Evolutionary conservation across 2,113 vertebrate species (phyloP).

Genomic region (Coturnix japonica): DNA sequence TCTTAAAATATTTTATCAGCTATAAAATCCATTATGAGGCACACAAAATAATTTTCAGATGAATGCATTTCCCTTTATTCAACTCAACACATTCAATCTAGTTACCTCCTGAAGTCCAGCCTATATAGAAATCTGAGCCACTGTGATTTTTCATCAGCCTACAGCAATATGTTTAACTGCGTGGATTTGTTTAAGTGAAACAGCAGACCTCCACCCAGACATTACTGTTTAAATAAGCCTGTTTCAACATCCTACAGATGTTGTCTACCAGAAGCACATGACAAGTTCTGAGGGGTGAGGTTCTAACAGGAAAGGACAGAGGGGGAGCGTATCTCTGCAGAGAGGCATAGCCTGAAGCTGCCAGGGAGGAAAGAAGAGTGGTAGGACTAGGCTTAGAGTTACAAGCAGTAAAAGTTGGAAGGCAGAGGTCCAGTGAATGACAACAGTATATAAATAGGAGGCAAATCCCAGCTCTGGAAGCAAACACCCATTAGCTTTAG

Average conservation of each 20-base stretch:
- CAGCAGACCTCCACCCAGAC: neutral
- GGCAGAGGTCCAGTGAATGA: neutral
- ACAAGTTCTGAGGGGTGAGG: neutral
- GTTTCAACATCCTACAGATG: neutral
- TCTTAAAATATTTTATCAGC: conserved; percentile 26
- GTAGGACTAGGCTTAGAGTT: neutral
- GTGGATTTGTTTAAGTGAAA: neutral
- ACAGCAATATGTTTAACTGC: neutral
- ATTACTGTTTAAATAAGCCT: neutral
- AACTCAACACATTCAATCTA: neutral
- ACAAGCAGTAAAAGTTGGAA: neutral
- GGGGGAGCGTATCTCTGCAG: neutral
- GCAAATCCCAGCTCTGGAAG: neutral
- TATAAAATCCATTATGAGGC: neutral
- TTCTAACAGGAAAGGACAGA: neutral
- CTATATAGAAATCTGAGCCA: neutral
- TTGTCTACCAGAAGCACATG: neutral
- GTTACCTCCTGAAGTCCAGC: neutral
- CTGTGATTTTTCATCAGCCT: neutral
- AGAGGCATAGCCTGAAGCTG: neutral
- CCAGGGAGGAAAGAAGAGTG: neutral
- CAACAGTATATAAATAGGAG: neutral
- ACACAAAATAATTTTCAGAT: neutral
- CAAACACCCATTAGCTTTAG: neutral
- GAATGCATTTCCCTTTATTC: neutral